Base-by-base conservation (phyloP, 2,888 invertebrate genomes). In the Nasonia oneida region DNA sequence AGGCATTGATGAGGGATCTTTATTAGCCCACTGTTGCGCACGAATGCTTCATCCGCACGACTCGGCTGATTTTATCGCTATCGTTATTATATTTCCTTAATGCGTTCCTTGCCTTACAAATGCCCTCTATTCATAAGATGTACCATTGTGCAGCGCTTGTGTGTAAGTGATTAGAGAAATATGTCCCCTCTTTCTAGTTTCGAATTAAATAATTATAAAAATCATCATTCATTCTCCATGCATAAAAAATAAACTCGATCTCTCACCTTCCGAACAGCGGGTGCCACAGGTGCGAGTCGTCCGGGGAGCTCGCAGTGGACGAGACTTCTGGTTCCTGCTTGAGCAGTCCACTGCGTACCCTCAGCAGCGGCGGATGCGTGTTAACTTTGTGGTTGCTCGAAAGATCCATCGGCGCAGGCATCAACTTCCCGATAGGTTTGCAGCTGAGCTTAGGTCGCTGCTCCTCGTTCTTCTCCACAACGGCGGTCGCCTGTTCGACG, bases 261-360 rank as follows among this genome's bases (percentile, higher is more conserved):
- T 89, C 88, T 96, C 94, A 97, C 97, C 97, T 97, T 95, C 97
- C 96, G 93, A 97, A 97, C 77, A 97, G 94, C 82, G 97, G 97
- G 94, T 97, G 97, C 97, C 97, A 97, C 79, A 97, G 94, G 88
- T 96, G 96, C 90, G 96, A 92, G 86, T 93, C 93, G 83, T 93
- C 92, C 37, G 91, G 92, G n/a, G 91, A 90, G 47, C 88, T 91
- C 10, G 92, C 92, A 5, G 92, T 93, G 4, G 93, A 93, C 77
- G 91, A 92, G 6, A 93, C 93, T 90, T 92, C 92, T 70, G 93
- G 89, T 84, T 93, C 93, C 88, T 93, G 92, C 76, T 93, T 93
- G 47, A 92, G 89, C 18, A 93, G 88, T 64, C 92, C 92, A 70
- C 88, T 91, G 2, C 91, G 91, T 76, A 93, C 91, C 88, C 91